phyloP scores from a whole-genome alignment of 2,888 invertebrate genomes.

The Hermaeophaga mercurialis region DNA sequence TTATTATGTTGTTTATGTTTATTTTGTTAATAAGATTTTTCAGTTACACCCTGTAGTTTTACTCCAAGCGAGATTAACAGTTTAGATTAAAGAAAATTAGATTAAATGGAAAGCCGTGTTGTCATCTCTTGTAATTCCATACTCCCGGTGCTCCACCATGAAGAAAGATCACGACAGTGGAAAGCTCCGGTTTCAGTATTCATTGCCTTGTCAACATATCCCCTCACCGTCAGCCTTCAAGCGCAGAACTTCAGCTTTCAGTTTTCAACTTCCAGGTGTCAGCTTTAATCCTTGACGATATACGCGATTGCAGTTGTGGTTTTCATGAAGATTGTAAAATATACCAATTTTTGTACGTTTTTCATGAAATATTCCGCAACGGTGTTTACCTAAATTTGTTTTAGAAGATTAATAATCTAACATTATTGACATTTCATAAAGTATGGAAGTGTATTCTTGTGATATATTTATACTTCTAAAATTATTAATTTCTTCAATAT shows the following conservation, averaged over 20 bases:
- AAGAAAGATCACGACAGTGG: conserved; percentile 50
- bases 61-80: conserved; percentile 6
- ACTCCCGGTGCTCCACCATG: conserved; percentile 49
- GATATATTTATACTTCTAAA: no score
- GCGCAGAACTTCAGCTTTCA: conserved; percentile 34
- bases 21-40: no score
- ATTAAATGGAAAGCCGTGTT: conserved; percentile 48
- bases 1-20: no score
- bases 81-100: conserved; percentile 41
- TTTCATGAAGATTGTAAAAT: conserved; percentile 11
- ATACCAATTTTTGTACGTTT: no score
- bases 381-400: no score
- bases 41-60: no score
- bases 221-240: conserved; percentile 29
- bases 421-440: no score
- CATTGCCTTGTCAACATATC: conserved; percentile 45
- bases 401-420: no score
- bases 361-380: no score
- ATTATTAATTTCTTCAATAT: no score
- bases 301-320: conserved; percentile 38
- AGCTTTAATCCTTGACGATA: conserved; percentile 44
- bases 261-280: conserved; percentile 47
- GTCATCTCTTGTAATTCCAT: conserved; percentile 52
- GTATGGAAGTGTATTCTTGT: no score
- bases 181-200: conserved; percentile 52